Evolutionary conservation across 1,140 invertebrate species (phyloP).

Genomic region (Eumeta japonica): DNA sequence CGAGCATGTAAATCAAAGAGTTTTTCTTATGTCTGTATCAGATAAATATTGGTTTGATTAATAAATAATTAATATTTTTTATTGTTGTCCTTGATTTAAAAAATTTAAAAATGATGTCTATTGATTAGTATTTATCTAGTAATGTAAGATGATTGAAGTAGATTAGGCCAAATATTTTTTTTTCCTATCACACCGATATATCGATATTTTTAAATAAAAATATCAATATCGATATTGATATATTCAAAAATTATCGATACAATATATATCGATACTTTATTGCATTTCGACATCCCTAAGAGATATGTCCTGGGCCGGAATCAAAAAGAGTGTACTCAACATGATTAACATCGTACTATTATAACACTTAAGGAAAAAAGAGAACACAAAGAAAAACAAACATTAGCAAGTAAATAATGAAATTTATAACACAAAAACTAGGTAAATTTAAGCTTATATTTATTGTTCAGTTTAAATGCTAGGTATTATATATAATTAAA

Average conservation of each 20-base stretch:
- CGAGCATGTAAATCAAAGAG: conserved; percentile 21
- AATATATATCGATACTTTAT: conserved; percentile 10
- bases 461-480: too few relatives aligned
- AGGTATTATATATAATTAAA: too few relatives aligned
- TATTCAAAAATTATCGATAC: conserved; percentile 10
- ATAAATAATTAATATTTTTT: conserved; percentile 1
- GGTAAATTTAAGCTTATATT: too few relatives aligned
- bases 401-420: too few relatives aligned
- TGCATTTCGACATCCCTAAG: conserved; percentile 8
- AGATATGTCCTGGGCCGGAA: too few relatives aligned
- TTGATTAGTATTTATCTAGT: too few relatives aligned
- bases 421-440: too few relatives aligned
- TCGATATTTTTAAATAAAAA: conserved; percentile 1
- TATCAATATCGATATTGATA: conserved; percentile 7
- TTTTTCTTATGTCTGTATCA: conserved; percentile 23
- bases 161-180: conserved; percentile 1
- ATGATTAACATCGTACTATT: too few relatives aligned
- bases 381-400: too few relatives aligned
- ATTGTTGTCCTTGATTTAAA: conserved; percentile 1
- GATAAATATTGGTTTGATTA: conserved; percentile 23
- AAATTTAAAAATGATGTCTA: conserved; percentile 1
- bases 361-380: too few relatives aligned
- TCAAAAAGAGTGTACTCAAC: too few relatives aligned
- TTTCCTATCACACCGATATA: conserved; percentile 1
- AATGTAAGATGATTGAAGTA: conserved; percentile 1